Percentiles rank a stretch among this genome's conserved stretches.
phyloP scores from a whole-genome alignment of 2,888 invertebrate species.

The Ophion ellenae region DNA sequence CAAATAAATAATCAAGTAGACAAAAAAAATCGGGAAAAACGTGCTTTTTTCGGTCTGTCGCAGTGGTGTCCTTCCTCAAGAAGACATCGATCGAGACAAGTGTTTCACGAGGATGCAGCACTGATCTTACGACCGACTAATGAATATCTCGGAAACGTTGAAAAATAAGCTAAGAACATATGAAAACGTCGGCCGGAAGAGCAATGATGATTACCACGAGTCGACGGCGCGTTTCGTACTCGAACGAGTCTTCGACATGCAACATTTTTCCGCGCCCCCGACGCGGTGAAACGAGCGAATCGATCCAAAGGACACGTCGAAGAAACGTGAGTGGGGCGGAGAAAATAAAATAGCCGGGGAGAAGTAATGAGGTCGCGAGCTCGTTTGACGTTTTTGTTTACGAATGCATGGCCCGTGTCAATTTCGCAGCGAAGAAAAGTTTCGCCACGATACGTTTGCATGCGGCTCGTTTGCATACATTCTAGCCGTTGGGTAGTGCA shows the following conservation, averaged over 20 bases:
- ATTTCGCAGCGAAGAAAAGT: background rate
- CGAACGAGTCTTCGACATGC: slow-evolving; percentile 55
- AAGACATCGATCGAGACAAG: slow-evolving; percentile 15
- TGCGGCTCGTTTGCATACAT: background rate
- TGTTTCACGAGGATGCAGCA: slow-evolving; percentile 38
- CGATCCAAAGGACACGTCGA: slow-evolving; percentile 19
- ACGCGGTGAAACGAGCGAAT: slow-evolving; percentile 7
- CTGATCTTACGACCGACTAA: slow-evolving; percentile 33
- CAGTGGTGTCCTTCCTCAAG: background rate
- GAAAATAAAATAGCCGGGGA: slow-evolving; percentile 5
- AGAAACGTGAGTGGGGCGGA: slow-evolving; percentile 25
- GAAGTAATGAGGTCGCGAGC: background rate
- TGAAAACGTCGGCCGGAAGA: background rate
- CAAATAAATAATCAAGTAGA: too few species aligned
- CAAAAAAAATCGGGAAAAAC: too few species aligned
- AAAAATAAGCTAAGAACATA: background rate
- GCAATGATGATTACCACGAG: background rate
- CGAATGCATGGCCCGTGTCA: slow-evolving; percentile 4
- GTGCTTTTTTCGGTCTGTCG: too few species aligned
- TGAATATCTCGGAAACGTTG: slow-evolving; percentile 33
- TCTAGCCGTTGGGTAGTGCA: background rate
- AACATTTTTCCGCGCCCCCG: slow-evolving; percentile 46
- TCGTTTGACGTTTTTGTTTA: slow-evolving; percentile 1
- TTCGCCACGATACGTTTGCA: background rate
- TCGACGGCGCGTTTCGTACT: slow-evolving; percentile 5